Evolutionary conservation across 2,888 invertebrate genomes (phyloP), one percentile per base, ranked within the genome.

Genomic region (Melitaea athalia): DNA sequence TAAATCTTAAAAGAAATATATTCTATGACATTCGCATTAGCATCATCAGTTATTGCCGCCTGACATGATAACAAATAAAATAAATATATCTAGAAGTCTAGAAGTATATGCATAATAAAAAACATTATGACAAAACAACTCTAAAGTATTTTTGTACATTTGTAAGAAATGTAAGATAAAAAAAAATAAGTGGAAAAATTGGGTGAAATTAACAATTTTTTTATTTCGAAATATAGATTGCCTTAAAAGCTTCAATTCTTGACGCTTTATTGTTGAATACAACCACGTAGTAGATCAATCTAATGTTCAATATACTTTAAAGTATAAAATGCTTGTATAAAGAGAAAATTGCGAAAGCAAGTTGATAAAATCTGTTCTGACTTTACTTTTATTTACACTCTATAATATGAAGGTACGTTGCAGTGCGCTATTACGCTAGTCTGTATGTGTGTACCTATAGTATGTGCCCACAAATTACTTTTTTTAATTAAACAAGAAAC

Each of bases 361-460:
- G 81, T 83, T 81, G 79, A 81, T 83, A 77, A 82, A 84, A 87
- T 85, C 85, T 81, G 83, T 85, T 83, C 81, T 71, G 75, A 74
- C 74, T 76, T 77, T 80, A 81, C 77, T 79, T 81, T 81, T 82
- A 81, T 84, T 81, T 70, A 73, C 70, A 67, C 75, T 74, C 77
- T 80, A 49, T 45, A 38, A 38, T 38, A 79, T n/a, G n/a, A n/a
- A n/a, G n/a, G n/a, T 76, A 79, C 76, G 72, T 72, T 74, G 79
- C 72, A 67, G 68, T 71, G 72, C 68, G 72, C 70, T 70, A 68
- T 68, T 72, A 70, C 68, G 66, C 50, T 65, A 68, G 66, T 66
- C 61, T 64, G 60, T 71, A 64, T 76, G 74, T 72, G 76, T n/a
- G n/a, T n/a, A n/a, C n/a, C n/a, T n/a, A n/a, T n/a, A 66, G 60